Evolutionary conservation across 2,797 vertebrate genomes (phyloP).

Genomic region (Emys orbicularis): DNA sequence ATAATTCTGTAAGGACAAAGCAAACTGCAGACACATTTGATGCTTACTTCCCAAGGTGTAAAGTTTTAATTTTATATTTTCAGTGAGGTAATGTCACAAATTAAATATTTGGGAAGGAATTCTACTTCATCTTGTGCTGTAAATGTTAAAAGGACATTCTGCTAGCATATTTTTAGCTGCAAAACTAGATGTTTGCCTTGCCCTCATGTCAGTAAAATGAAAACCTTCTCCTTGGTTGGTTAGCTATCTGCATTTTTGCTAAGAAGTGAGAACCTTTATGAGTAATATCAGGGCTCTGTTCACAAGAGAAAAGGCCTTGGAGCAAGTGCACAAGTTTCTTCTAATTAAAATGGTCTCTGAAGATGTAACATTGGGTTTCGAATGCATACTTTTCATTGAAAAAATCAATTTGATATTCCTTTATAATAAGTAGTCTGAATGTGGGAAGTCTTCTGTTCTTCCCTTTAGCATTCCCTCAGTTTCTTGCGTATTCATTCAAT

Average conservation of each 20-base stretch:
- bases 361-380: background rate
- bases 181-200: background rate
- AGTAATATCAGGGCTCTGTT: conserved; percentile 6
- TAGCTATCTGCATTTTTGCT: background rate
- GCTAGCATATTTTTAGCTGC: background rate
- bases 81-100: background rate
- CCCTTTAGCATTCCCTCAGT: background rate
- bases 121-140: background rate
- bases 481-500: background rate
- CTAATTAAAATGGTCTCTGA: background rate
- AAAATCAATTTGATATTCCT: background rate
- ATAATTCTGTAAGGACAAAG: background rate
- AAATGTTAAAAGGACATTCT: background rate
- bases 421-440: background rate
- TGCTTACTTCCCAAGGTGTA: background rate
- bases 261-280: background rate
- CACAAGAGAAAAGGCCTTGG: background rate
- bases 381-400: conserved; percentile 18
- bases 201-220: background rate
- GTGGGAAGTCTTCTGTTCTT: background rate
- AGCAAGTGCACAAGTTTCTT: background rate
- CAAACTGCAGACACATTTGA: background rate
- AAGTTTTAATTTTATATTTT: background rate
- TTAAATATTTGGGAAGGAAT: background rate
- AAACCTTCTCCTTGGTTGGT: background rate